phyloP scores from a whole-genome alignment of 92 coral and sea anemone species.

The Nematostella vectensis region DNA sequence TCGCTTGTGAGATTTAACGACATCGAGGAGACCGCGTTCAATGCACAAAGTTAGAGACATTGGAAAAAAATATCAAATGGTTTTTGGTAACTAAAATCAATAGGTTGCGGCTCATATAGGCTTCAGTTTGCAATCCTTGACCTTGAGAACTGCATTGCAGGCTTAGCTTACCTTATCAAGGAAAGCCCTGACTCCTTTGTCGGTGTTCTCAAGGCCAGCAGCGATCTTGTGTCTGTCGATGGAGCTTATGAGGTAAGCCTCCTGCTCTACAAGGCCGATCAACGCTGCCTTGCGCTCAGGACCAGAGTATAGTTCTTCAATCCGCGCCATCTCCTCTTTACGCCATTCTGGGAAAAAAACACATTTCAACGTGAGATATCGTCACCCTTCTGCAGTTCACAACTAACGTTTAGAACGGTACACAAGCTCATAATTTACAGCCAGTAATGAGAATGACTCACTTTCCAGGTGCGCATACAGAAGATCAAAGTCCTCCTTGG shows the following conservation, averaged over 20 bases:
- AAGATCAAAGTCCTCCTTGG: slow-evolving; percentile 93
- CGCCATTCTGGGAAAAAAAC: slow-evolving; percentile 69
- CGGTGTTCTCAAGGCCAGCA: slow-evolving; percentile 76
- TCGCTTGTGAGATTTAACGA: too few relatives aligned
- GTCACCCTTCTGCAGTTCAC: neutral
- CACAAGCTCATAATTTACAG: too few relatives aligned
- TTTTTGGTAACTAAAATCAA: too few relatives aligned
- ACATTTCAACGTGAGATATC: neutral
- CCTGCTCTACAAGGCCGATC: slow-evolving; percentile 83
- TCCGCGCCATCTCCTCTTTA: slow-evolving; percentile 82
- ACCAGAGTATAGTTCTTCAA: slow-evolving; percentile 80
- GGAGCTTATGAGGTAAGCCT: slow-evolving; percentile 85
- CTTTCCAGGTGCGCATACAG: slow-evolving; percentile 88
- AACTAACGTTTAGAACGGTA: too few relatives aligned
- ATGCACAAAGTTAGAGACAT: too few relatives aligned
- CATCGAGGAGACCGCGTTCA: too few relatives aligned
- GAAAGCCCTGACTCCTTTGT: slow-evolving; percentile 72
- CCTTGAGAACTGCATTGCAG: too few relatives aligned
- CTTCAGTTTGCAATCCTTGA: too few relatives aligned
- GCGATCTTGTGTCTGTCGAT: slow-evolving; percentile 85
- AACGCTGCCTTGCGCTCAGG: slow-evolving; percentile 97
- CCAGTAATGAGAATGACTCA: slow-evolving; percentile 49
- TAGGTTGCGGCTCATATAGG: too few relatives aligned
- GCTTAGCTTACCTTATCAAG: slow-evolving; percentile 94
- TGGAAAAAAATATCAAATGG: too few relatives aligned